These are phyloP conservation scores for Neotragus pygmaeus DNA, from an alignment of 2,113 vertebrate species.

Conservation along the genomic window DNA sequence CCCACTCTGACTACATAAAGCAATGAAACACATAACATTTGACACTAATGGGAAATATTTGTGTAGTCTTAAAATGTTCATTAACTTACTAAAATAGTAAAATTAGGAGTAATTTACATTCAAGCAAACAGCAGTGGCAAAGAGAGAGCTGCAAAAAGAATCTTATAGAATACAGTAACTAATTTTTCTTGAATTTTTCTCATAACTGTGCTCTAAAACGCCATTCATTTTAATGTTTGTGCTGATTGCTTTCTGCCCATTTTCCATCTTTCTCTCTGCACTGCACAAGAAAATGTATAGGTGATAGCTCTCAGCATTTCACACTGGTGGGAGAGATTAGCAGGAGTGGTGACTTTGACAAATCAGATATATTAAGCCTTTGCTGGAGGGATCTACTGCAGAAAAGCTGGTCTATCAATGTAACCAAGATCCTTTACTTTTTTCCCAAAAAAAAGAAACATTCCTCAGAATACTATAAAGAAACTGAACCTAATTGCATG, in stretches of 20 bases:
- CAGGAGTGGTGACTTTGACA: conserved; percentile 86
- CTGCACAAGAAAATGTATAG: conserved; percentile 71
- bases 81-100: background rate
- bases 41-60: background rate
- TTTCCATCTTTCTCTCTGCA: background rate
- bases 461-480: background rate
- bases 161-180: background rate
- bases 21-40: background rate
- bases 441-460: background rate
- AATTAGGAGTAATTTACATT: background rate
- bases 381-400: conserved; percentile 78
- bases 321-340: conserved; percentile 84
- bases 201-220: background rate
- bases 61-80: background rate
- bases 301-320: conserved; percentile 69
- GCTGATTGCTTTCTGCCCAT: background rate
- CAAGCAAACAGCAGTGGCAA: background rate
- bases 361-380: conserved; percentile 86
- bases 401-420: conserved; percentile 46
- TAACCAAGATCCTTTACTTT: background rate
- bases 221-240: conserved; percentile 11
- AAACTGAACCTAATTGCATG: background rate
- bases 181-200: background rate
- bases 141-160: background rate
- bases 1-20: background rate